Conservation (phyloP, 2,797 vertebrate species). For the Zenarchopterus dispar region DNA sequence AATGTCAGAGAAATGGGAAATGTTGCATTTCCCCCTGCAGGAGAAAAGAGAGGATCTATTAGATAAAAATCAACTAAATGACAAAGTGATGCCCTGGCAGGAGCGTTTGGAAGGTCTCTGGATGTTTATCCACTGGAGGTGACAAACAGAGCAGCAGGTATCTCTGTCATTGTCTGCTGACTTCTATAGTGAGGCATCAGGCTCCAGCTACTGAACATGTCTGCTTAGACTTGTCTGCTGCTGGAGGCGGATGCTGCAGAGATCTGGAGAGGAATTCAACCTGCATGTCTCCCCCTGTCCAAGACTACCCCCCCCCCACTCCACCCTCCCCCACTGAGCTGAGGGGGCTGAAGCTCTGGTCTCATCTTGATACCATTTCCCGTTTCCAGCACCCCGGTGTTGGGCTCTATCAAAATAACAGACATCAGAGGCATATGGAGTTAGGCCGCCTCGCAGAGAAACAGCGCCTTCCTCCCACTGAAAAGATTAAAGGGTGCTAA, state of each 20-base stretch:
- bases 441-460: conserved; percentile 37
- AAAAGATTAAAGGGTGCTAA: conserved; percentile 74
- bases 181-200: conserved; percentile 40
- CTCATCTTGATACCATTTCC: conserved; percentile 73
- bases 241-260: conserved; percentile 26
- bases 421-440: conserved; percentile 52
- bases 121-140: conserved; percentile 33
- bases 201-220: conserved; percentile 44
- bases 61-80: conserved; percentile 46
- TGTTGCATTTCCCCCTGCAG: conserved; percentile 97
- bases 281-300: conserved; percentile 16
- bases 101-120: conserved; percentile 48
- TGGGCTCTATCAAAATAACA: conserved; percentile 66
- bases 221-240: conserved; percentile 39
- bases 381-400: conserved; percentile 62
- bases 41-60: conserved; percentile 64
- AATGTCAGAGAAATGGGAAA: conserved; percentile 99
- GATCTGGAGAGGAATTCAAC: conserved; percentile 49
- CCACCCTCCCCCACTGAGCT: conserved; percentile 36
- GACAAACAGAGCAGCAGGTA: conserved; percentile 60
- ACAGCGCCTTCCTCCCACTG: conserved; percentile 57
- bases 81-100: conserved; percentile 36
- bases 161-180: conserved; percentile 52
- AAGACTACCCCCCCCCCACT: conserved; percentile 29
- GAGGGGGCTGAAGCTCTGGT: conserved; percentile 31